phyloP scores from a whole-genome alignment of 2,113 vertebrate genomes.

The Datnioides undecimradiatus region DNA sequence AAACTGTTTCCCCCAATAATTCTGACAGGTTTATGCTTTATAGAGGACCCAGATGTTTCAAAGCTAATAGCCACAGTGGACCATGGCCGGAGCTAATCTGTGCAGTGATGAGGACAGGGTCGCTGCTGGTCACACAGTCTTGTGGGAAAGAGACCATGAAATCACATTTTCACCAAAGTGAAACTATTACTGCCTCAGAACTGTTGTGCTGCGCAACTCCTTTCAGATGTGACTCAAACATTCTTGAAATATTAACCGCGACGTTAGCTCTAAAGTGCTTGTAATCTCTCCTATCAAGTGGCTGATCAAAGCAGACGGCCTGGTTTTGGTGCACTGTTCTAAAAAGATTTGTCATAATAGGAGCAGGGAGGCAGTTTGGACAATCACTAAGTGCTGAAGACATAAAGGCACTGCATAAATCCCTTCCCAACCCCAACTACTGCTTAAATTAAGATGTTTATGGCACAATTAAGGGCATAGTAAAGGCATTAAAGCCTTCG shows the following conservation, averaged over 20 bases:
- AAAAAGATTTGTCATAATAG: constrained; percentile 28
- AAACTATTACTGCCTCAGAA: constrained; percentile 48
- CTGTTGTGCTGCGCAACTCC: constrained; percentile 34
- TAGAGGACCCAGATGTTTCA: constrained; percentile 40
- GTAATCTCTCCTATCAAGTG: constrained; percentile 10
- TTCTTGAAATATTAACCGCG: constrained; percentile 45
- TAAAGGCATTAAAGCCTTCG: not conserved
- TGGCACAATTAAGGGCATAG: constrained; percentile 18
- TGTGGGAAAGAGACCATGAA: constrained; percentile 48
- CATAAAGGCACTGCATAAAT: not conserved
- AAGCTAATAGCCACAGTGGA: constrained; percentile 13
- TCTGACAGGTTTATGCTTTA: constrained; percentile 25
- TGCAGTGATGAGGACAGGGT: constrained; percentile 22
- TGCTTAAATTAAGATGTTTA: constrained; percentile 13
- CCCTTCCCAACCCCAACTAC: not conserved
- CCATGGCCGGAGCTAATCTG: constrained; percentile 51
- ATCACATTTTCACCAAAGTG: constrained; percentile 60
- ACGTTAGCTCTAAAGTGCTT: not conserved
- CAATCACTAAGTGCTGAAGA: not conserved
- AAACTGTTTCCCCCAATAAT: not conserved
- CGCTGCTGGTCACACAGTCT: constrained; percentile 33
- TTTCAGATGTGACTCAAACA: constrained; percentile 29
- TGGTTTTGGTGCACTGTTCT: not conserved
- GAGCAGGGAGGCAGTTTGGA: constrained; percentile 3
- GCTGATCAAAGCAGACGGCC: constrained; percentile 1